Evolutionary conservation across 64 coral and sea anemone species (phyloP).

Genomic region (Acropora yongei): DNA sequence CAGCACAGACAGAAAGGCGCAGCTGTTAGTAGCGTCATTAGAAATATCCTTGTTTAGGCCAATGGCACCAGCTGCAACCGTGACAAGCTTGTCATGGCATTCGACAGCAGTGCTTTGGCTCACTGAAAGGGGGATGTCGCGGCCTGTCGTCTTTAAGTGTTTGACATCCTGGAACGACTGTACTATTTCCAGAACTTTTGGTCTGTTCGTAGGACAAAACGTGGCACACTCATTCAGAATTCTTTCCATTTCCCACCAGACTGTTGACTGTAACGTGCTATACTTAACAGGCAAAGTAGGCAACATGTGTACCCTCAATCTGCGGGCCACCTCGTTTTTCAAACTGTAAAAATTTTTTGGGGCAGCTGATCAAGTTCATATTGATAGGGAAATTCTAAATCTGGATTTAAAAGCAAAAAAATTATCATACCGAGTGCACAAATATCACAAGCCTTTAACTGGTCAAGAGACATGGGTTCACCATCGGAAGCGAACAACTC

Average conservation of each 20-base stretch:
- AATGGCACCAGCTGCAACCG: constrained; percentile 50
- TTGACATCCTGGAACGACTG: constrained; percentile 24
- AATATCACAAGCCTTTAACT: constrained; percentile 68
- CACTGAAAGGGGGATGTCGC: constrained; percentile 29
- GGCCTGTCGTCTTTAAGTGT: neutral
- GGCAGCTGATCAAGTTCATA: constrained; percentile 26
- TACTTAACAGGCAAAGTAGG: constrained; percentile 49
- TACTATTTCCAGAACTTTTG: constrained; percentile 26
- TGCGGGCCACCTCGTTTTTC: neutral
- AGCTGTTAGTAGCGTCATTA: constrained; percentile 66
- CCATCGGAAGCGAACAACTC: constrained; percentile 11
- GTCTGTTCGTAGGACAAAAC: constrained; percentile 28
- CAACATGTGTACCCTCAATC: neutral
- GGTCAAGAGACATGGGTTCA: constrained; percentile 41
- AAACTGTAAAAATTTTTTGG: constrained; percentile 9
- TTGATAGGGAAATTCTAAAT: constrained; percentile 65
- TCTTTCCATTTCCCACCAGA: constrained; percentile 58
- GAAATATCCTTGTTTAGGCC: neutral
- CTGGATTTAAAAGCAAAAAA: constrained; percentile 73
- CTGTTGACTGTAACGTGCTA: constrained; percentile 37
- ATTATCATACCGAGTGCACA: constrained; percentile 79
- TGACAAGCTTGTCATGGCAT: constrained; percentile 28
- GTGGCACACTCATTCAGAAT: constrained; percentile 27
- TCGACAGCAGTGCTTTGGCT: constrained; percentile 71
- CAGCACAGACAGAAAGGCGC: constrained; percentile 60